A percentile compares a stretch with the other conserved stretches of the same genome.
Conservation (phyloP, 2,888 invertebrate genomes). For the Agriopis leucophaearia region DNA sequence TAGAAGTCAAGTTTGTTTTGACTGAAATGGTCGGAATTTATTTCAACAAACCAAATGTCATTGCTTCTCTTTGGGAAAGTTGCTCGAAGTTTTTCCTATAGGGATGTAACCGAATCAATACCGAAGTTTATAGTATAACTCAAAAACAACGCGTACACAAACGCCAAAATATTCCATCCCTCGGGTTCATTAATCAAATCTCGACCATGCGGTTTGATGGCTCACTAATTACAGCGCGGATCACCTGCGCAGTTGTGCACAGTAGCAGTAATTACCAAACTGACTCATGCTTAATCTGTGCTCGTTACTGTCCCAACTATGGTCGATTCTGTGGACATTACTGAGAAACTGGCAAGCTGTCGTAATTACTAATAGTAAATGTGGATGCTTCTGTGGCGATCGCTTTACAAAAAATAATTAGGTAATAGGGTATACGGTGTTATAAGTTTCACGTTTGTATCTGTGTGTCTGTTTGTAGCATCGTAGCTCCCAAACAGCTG, state of each 20-base stretch:
- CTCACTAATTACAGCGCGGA: conserved; percentile 79
- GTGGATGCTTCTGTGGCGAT: neutral
- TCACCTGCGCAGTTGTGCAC: conserved; percentile 50
- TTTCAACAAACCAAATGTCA: no score
- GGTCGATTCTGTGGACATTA: neutral
- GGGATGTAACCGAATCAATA: neutral
- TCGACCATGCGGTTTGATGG: conserved; percentile 76
- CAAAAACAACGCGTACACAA: neutral
- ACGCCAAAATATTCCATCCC: conserved; percentile 37
- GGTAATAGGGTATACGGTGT: no score
- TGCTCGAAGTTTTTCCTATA: no score
- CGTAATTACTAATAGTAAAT: neutral
- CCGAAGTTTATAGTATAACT: neutral
- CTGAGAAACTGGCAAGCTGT: neutral
- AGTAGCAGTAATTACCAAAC: conserved; percentile 65
- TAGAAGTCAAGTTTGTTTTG: no score
- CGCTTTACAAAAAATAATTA: neutral
- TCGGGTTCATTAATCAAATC: conserved; percentile 78
- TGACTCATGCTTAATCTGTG: conserved; percentile 47
- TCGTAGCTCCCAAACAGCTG: no score
- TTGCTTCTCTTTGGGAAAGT: no score
- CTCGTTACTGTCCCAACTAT: conserved; percentile 33
- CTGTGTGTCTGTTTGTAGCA: no score
- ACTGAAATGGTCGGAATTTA: no score
- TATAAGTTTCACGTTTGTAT: no score